Conservation (phyloP, 2,888 invertebrate species). For the Aproaerema taeniolella region DNA sequence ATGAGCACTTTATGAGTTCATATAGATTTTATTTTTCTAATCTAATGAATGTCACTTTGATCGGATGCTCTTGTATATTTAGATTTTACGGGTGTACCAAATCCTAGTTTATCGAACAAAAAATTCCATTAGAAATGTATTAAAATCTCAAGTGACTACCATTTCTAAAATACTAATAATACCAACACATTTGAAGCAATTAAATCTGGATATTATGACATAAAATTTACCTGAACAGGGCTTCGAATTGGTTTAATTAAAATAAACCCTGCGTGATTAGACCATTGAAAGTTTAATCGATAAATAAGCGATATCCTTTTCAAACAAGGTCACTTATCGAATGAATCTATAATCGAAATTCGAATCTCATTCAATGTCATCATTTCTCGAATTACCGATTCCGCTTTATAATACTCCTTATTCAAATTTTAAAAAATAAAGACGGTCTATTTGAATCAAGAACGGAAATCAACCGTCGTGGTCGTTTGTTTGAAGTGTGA, state of each 20-base stretch:
- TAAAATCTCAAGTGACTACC: too few species aligned
- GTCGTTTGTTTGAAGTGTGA: constrained; percentile 71
- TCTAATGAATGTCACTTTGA: constrained; percentile 64
- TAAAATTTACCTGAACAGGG: constrained; percentile 22
- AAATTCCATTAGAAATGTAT: too few species aligned
- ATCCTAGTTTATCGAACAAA: too few species aligned
- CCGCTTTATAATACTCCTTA: constrained; percentile 35
- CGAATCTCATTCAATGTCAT: constrained; percentile 53
- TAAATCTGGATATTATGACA: constrained; percentile 21
- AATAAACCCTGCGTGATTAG: constrained; percentile 41
- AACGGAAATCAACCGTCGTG: constrained; percentile 75
- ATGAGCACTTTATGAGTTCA: constrained; percentile 74
- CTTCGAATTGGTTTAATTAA: constrained; percentile 26
- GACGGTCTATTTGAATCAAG: constrained; percentile 68
- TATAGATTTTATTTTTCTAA: constrained; percentile 70
- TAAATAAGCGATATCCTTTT: constrained; percentile 67
- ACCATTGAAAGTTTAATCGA: constrained; percentile 58
- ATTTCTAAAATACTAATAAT: too few species aligned
- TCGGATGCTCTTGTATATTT: constrained; percentile 62
- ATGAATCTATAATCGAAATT: constrained; percentile 71
- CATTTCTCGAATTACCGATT: constrained; percentile 57
- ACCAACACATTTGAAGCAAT: too few species aligned
- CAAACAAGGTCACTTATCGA: constrained; percentile 74
- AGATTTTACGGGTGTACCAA: constrained; percentile 26
- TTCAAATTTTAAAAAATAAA: constrained; percentile 53